Evolutionary conservation across 2,797 vertebrate genomes (phyloP).

Genomic region (Furcifer pardalis): DNA sequence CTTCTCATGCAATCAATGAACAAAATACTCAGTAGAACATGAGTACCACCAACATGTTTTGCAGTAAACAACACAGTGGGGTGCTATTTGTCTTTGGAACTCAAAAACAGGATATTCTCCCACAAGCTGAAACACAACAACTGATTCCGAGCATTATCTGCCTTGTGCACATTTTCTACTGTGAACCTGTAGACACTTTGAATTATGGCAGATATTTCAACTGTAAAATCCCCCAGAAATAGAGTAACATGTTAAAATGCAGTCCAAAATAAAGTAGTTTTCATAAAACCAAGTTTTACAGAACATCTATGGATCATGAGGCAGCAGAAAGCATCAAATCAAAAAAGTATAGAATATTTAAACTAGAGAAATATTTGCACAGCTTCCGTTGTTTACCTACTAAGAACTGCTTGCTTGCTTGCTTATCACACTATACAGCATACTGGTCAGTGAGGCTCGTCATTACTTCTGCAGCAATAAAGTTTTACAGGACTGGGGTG

Average conservation of each 20-base stretch:
- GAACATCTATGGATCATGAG: constrained; percentile 24
- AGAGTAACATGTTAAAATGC: constrained; percentile 23
- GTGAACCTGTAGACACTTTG: background rate
- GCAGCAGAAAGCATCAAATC: rapidly evolving
- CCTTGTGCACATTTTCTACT: constrained; percentile 35
- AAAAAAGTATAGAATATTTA: background rate
- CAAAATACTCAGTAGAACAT: constrained; percentile 1
- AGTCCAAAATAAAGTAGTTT: constrained; percentile 14
- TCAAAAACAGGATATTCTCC: background rate
- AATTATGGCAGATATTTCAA: constrained; percentile 27
- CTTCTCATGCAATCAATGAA: background rate
- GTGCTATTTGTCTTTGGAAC: background rate
- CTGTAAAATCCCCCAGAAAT: background rate
- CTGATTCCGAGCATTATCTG: background rate
- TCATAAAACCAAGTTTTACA: background rate
- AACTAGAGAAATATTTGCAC: background rate
- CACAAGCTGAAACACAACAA: background rate
- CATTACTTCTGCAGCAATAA: too few relatives aligned
- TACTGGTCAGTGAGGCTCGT: too few relatives aligned
- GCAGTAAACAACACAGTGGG: constrained; percentile 4
- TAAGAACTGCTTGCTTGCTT: too few relatives aligned
- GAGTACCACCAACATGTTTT: background rate
- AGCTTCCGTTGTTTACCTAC: too few relatives aligned
- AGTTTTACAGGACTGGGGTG: too few relatives aligned
- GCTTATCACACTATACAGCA: too few relatives aligned